phyloP scores from a whole-genome alignment of 2,113 vertebrate species.

The Poicephalus meyeri region DNA sequence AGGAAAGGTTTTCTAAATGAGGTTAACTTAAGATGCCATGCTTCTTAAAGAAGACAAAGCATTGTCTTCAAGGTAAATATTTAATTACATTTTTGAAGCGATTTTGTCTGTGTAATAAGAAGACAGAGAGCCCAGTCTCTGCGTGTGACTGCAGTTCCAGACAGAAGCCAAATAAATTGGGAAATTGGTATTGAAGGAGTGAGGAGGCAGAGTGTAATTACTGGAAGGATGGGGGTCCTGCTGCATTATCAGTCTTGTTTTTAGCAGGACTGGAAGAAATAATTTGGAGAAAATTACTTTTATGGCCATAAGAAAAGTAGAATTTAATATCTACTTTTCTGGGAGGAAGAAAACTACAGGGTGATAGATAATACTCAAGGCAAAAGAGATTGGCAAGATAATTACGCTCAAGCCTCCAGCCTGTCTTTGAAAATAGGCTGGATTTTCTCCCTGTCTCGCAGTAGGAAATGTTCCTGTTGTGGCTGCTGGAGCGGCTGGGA shows the following conservation, averaged over 20 bases:
- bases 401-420: conserved; percentile 3
- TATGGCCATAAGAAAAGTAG: conserved; percentile 14
- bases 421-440: not conserved
- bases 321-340: conserved; percentile 52
- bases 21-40: conserved; percentile 37
- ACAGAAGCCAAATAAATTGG: not conserved
- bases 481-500: not conserved
- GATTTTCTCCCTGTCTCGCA: no score
- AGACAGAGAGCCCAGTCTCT: not conserved
- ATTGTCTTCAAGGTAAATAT: conserved; percentile 39
- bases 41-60: conserved; percentile 37
- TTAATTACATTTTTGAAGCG: conserved; percentile 48
- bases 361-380: conserved; percentile 21
- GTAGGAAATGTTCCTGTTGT: not conserved
- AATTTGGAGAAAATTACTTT: conserved; percentile 47
- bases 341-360: not conserved
- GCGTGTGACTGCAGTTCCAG: not conserved
- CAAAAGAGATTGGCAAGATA: conserved; percentile 27
- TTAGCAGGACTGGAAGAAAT: conserved; percentile 45
- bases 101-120: not conserved
- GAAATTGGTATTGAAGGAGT: conserved; percentile 23
- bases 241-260: conserved; percentile 4
- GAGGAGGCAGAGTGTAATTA: conserved; percentile 37
- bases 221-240: not conserved
- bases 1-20: conserved; percentile 17